Conservation (phyloP, 2,113 vertebrate genomes). For the Ochotona curzoniae region DNA sequence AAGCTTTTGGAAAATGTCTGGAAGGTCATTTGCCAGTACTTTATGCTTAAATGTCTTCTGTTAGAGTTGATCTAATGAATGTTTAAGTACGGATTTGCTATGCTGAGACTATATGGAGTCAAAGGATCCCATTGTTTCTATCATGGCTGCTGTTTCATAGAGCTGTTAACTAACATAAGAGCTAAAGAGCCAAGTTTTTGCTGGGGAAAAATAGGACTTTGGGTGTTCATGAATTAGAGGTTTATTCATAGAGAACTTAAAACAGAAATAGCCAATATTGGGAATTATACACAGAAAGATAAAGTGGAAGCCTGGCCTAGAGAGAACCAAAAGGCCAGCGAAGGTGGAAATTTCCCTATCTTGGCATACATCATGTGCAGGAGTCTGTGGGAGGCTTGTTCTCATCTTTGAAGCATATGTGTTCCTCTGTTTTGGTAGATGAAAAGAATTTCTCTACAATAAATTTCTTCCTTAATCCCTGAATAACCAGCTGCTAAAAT, state of each 20-base stretch:
- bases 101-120: neutral
- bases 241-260: neutral
- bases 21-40: neutral
- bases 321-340: neutral
- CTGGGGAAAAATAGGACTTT: neutral
- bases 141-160: neutral
- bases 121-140: neutral
- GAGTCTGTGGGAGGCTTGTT: slow-evolving; percentile 9
- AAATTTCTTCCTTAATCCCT: neutral
- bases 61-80: neutral
- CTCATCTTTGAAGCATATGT: neutral
- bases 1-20: neutral
- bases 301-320: neutral
- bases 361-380: slow-evolving; percentile 21
- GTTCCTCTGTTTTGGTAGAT: slow-evolving; percentile 36
- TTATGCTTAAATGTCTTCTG: neutral
- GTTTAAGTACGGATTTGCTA: neutral
- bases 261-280: neutral
- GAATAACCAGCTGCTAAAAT: slow-evolving; percentile 22
- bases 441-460: slow-evolving; percentile 19
- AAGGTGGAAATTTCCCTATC: neutral
- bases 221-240: neutral
- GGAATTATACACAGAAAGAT: neutral
- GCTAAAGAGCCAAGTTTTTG: neutral
- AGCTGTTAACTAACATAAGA: neutral